These are phyloP conservation scores for Gulo gulo DNA, from an alignment of 2,113 vertebrate genomes.

Conservation along the genomic window DNA sequence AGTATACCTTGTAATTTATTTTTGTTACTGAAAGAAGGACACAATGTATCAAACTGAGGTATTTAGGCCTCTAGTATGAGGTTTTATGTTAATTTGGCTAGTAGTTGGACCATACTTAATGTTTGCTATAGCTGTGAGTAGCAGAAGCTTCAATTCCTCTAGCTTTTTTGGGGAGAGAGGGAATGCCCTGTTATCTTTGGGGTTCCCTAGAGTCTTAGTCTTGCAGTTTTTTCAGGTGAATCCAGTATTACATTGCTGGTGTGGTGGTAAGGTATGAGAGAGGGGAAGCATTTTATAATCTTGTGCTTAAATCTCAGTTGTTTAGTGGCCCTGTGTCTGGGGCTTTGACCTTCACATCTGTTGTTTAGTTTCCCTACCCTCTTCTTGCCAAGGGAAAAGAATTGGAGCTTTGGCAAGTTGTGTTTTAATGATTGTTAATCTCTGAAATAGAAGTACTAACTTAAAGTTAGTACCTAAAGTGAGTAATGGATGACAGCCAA, in stretches of 20 bases:
- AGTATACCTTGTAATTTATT: neutral
- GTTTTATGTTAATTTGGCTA: neutral
- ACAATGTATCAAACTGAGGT: neutral
- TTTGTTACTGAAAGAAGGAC: neutral
- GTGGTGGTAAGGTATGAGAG: neutral
- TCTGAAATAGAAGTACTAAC: neutral
- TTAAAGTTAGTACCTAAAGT: neutral
- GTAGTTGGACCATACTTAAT: neutral
- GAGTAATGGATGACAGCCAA: neutral
- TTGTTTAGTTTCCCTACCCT: neutral
- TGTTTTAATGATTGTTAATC: slow-evolving; percentile 1
- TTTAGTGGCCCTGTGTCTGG: neutral
- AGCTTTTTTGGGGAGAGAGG: neutral
- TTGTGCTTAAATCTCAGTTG: neutral
- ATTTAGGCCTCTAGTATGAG: neutral
- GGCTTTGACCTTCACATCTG: neutral
- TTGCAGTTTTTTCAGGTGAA: neutral
- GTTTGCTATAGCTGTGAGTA: neutral
- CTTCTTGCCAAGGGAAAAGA: neutral
- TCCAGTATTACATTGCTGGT: neutral
- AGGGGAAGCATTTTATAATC: neutral
- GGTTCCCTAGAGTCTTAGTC: neutral
- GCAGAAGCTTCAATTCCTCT: neutral
- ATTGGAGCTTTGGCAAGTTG: neutral
- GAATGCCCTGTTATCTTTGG: neutral